Conservation (phyloP, 2,888 invertebrate genomes). For the Lordiphosa andalusiaca region DNA sequence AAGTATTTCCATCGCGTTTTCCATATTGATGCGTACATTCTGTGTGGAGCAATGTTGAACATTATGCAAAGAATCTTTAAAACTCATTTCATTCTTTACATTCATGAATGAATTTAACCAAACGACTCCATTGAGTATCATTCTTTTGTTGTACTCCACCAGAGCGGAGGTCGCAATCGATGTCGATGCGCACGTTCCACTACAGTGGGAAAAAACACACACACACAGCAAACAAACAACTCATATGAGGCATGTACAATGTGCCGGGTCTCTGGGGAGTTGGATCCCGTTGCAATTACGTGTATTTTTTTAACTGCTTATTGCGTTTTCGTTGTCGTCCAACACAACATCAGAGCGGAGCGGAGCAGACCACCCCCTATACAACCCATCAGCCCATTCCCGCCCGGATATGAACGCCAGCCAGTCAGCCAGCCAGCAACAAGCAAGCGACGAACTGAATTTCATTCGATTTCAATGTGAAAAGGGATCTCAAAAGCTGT, state of each 20-base stretch:
- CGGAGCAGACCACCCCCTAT: slow-evolving; percentile 7
- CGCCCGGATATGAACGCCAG: slow-evolving; percentile 25
- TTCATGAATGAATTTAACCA: slow-evolving; percentile 55
- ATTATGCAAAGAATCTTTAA: slow-evolving; percentile 36
- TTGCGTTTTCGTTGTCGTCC: slow-evolving; percentile 62
- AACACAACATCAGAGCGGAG: slow-evolving; percentile 21
- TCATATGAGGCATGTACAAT: slow-evolving; percentile 65
- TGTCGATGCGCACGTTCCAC: slow-evolving; percentile 60
- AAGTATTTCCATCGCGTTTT: no score
- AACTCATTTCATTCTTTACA: slow-evolving; percentile 55
- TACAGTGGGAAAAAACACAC: no score
- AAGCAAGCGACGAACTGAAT: slow-evolving; percentile 70
- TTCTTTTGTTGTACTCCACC: slow-evolving; percentile 42
- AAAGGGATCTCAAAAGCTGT: slow-evolving; percentile 72
- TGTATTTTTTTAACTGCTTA: slow-evolving; percentile 75
- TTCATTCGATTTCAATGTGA: slow-evolving; percentile 74
- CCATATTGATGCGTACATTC: no score
- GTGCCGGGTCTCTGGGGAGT: slow-evolving; percentile 49
- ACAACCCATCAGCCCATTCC: slow-evolving; percentile 13
- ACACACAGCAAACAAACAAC: slow-evolving; percentile 54
- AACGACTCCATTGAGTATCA: slow-evolving; percentile 63
- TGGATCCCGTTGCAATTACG: slow-evolving; percentile 67
- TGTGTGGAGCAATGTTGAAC: slow-evolving; percentile 6
- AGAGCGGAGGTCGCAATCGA: slow-evolving; percentile 30
- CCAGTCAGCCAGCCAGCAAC: slow-evolving; percentile 57